These are phyloP conservation scores for Campaea margaritaria DNA, from an alignment of 2,888 invertebrate genomes.

Conservation along the genomic window DNA sequence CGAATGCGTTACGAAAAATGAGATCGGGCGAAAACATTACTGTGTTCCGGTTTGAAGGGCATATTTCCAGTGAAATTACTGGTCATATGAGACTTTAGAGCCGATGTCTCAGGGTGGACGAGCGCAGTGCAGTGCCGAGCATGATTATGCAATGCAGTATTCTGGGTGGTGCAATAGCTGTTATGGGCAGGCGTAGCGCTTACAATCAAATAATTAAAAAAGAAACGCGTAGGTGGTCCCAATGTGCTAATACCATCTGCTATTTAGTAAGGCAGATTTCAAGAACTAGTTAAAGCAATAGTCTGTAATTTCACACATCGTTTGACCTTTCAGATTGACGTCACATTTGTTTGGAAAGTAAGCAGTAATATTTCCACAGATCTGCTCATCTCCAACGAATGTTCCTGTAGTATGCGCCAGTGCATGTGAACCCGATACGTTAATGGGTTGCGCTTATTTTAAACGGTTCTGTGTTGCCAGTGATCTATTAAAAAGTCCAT, in stretches of 20 bases:
- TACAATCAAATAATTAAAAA: no score
- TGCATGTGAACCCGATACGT: constrained; percentile 30
- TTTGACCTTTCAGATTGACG: constrained; percentile 14
- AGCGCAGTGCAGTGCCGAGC: no score
- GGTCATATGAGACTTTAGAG: no score
- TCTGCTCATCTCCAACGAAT: constrained; percentile 7
- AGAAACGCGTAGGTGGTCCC: no score
- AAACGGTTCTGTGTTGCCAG: constrained; percentile 15
- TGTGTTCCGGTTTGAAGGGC: no score
- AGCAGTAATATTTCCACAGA: constrained; percentile 15
- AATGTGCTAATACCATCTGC: not conserved
- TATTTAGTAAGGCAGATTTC: constrained; percentile 4
- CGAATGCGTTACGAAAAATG: no score
- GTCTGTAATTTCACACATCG: constrained; percentile 11
- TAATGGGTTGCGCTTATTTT: constrained; percentile 40
- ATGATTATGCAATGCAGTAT: no score
- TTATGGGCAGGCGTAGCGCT: no score
- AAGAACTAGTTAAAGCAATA: not conserved
- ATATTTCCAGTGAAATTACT: no score
- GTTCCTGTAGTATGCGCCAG: not conserved
- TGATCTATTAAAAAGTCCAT: not conserved
- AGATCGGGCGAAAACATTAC: no score
- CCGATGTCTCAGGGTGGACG: no score
- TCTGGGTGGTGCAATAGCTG: no score
- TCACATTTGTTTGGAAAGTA: constrained; percentile 12